These are phyloP conservation scores for Parauchenoglanis punctatus DNA, from an alignment of 2,797 vertebrate species.

Conservation along the genomic window DNA sequence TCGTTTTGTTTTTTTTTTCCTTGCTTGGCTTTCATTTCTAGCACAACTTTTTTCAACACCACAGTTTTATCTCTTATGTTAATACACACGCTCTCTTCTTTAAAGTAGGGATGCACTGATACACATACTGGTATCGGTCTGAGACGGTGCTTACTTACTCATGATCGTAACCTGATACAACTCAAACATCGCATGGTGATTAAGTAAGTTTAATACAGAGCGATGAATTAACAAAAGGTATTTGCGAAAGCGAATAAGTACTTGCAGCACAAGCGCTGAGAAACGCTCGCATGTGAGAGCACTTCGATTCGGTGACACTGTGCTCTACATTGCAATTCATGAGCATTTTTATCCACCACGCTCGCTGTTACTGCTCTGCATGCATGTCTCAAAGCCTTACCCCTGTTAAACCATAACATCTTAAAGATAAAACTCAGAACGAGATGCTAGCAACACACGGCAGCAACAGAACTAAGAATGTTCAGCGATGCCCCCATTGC, in stretches of 20 bases:
- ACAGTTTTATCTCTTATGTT: background rate
- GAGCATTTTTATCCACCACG: background rate
- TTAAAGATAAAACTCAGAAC: background rate
- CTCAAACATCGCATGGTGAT: background rate
- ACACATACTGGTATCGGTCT: background rate
- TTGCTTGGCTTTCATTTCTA: background rate
- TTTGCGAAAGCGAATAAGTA: background rate
- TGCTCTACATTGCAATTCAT: background rate
- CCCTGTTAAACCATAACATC: background rate
- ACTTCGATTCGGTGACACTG: background rate
- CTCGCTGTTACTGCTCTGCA: background rate
- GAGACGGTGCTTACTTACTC: background rate
- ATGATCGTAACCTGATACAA: background rate
- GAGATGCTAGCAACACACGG: background rate
- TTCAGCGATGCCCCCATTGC: background rate
- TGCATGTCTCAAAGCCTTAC: background rate
- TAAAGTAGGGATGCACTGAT: background rate
- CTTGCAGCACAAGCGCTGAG: background rate
- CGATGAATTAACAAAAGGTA: no score
- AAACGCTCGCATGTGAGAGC: background rate
- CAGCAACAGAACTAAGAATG: background rate
- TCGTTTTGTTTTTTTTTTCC: conserved; percentile 18
- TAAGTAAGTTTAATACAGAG: background rate
- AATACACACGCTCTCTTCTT: background rate
- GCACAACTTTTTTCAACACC: background rate